Base-by-base conservation (phyloP, 2,797 vertebrate genomes). In the Heterohyrax brucei region DNA sequence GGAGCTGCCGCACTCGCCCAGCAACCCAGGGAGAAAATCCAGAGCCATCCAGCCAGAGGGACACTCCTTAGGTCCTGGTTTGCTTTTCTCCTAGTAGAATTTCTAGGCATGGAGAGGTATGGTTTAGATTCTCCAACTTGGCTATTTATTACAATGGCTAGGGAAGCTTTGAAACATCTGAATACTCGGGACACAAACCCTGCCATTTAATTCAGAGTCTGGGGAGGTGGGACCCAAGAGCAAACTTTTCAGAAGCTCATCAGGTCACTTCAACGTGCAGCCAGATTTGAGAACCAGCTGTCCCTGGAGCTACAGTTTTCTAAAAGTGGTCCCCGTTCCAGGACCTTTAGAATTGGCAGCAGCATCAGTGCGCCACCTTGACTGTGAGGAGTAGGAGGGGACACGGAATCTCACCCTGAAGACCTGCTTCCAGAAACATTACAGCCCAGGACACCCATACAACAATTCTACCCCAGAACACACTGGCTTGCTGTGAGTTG, bases 351-450 rank as follows among this genome's bases (percentile, higher is more conserved):
- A 10, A 4, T 13, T 10, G 3, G 56, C 46, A 64, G 8, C 53
- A 16, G 12, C 30, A 0, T 10, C 6, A 0, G 39, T 39, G 39
- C 1, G 4, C 10, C 19, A 24, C 16, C 24, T 19, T 21, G 4
- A 61, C 6, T 12, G 62, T 53, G 50, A 13, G 50, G 50, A 53
- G 50, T 9, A 53, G 50, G 13, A 53, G 50, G 50, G 50, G 50
- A 13, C 6, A 53, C 9, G 5, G 50, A 56, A 56, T 56, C 53
- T 56, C 18, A 16, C 12, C 53, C 53, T 56, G 53, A 16, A 56
- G 53, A 56, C 18, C 53, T 56, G 53, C 53, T 56, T 56, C 53
- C 53, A 56, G 13, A 56, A 16, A 16, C 13, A 56, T 56, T 56
- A 56, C 53, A 56, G 53, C 53, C 53, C 13, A 56, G 53, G 53